Base-by-base conservation (phyloP, 2,888 invertebrate species). In the Idaea straminata region DNA sequence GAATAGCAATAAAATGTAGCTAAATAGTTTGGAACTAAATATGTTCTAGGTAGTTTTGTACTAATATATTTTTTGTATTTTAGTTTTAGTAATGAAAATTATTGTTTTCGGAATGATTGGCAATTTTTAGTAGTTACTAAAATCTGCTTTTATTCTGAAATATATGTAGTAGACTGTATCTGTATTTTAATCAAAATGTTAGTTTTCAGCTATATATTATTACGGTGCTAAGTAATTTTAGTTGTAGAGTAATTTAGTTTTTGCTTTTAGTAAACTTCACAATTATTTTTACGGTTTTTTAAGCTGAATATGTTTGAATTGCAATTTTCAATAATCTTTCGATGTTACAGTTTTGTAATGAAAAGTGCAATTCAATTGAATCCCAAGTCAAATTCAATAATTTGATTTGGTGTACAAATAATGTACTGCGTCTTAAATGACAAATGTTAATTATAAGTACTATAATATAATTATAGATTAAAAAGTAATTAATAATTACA, bases 171-270 rank as follows among this genome's bases (percentile, higher is more conserved):
- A 66, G 63, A 57, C 15, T 25, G 25, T 25, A 25, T 25, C 1
- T 25, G 25, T 25, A 25, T 25, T 25, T 25, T 25, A 25, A 25
- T 25, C 25, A 25, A 25, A 62, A 57, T 62, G 16, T 68, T 65
- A 66, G 58, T 63, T 65, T 68, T 68, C 62, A 65, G 70, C 70
- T 69, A 70, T 71, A 75, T 47, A 47, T 75, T 74, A 75, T 72
- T 73, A 79, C 82, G 83, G 83, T 84, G 83, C 83, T 84, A 83
- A 81, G 80, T 74, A 73, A 79, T 72, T 67, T 70, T 76, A 74
- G 70, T 74, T 70, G 73, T 72, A 74, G 69, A 70, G 75, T 72
- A 68, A 63, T 66, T 75, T 75, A 71, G 34, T 64, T 76, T 75
- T 72, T 68, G 67, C 69, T 25, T 73, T 72, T 69, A 72, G 67